A percentile compares a stretch with the other conserved stretches of the same genome.
Evolutionary conservation across 2,113 vertebrate species (phyloP).

Genomic region (Pteronura brasiliensis): DNA sequence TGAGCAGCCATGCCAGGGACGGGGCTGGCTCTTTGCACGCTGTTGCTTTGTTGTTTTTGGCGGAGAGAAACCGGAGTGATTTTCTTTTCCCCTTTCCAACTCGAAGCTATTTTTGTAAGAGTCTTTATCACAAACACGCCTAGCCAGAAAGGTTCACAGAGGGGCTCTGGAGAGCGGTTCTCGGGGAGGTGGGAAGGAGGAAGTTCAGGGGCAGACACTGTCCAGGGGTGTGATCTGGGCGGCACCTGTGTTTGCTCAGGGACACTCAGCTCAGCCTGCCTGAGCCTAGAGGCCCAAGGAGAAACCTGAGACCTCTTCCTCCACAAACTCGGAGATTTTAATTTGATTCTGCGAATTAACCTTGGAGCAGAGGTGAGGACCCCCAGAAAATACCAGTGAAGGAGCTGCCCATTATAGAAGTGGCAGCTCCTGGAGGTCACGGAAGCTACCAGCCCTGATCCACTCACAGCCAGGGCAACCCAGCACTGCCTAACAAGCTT

Average conservation of each 20-base stretch:
- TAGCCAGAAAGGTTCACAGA: background rate
- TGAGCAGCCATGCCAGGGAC: background rate
- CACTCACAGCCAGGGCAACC: background rate
- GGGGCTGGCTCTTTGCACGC: background rate
- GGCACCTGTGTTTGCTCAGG: background rate
- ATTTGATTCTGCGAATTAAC: background rate
- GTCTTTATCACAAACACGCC: background rate
- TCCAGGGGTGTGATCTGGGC: background rate
- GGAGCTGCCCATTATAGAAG: background rate
- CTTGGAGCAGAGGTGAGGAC: background rate
- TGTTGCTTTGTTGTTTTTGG: slow-evolving; percentile 17
- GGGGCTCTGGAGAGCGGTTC: background rate
- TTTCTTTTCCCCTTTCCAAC: slow-evolving; percentile 36
- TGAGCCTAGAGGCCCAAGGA: background rate
- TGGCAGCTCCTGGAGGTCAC: background rate
- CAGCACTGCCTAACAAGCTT: background rate
- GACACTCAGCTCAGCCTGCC: background rate
- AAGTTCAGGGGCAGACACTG: rapidly evolving
- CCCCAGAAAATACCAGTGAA: background rate
- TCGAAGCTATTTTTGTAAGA: slow-evolving; percentile 40
- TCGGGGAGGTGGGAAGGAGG: background rate
- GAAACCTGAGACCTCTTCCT: background rate
- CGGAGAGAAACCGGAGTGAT: background rate
- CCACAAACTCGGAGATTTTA: background rate
- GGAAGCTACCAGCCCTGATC: background rate